Evolutionary conservation across 2,888 invertebrate genomes (phyloP).

Genomic region (Scaptomyza cyrtandrae): DNA sequence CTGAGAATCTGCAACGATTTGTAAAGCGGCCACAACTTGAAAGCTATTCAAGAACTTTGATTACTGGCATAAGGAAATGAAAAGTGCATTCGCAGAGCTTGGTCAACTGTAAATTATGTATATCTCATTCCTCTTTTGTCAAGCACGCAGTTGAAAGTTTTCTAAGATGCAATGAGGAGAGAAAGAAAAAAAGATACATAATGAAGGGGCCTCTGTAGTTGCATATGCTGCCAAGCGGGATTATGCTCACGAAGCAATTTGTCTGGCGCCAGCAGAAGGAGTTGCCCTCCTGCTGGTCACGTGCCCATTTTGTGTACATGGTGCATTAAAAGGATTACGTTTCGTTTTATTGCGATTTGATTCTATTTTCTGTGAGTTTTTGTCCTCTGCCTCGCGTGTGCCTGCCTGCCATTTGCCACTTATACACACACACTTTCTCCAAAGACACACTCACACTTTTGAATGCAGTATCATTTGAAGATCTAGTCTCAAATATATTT

Average conservation of each 20-base stretch:
- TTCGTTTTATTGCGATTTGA: slow-evolving; percentile 75
- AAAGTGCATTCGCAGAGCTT: slow-evolving; percentile 31
- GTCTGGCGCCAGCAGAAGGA: slow-evolving; percentile 47
- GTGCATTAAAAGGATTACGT: slow-evolving; percentile 81
- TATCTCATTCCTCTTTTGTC: slow-evolving; percentile 16
- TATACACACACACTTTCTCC: neutral
- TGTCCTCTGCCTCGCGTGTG: slow-evolving; percentile 29
- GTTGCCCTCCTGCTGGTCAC: slow-evolving; percentile 68
- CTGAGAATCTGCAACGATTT: slow-evolving; percentile 57
- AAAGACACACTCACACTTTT: neutral
- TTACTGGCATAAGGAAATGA: slow-evolving; percentile 15
- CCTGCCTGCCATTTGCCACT: slow-evolving; percentile 26
- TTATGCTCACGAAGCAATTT: slow-evolving; percentile 67
- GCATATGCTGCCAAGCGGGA: slow-evolving; percentile 50
- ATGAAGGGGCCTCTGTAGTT: slow-evolving; percentile 51
- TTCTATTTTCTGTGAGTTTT: slow-evolving; percentile 69
- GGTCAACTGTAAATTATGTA: slow-evolving; percentile 56
- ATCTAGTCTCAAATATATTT: slow-evolving; percentile 50
- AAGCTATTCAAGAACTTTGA: slow-evolving; percentile 53
- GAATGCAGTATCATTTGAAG: slow-evolving; percentile 33
- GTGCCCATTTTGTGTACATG: slow-evolving; percentile 82
- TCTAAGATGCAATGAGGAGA: neutral
- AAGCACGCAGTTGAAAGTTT: slow-evolving; percentile 19
- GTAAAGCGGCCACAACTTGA: slow-evolving; percentile 53
- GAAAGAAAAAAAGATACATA: neutral